Evolutionary conservation across 2,888 invertebrate species (phyloP).

Genomic region (Bimastos eiseni): DNA sequence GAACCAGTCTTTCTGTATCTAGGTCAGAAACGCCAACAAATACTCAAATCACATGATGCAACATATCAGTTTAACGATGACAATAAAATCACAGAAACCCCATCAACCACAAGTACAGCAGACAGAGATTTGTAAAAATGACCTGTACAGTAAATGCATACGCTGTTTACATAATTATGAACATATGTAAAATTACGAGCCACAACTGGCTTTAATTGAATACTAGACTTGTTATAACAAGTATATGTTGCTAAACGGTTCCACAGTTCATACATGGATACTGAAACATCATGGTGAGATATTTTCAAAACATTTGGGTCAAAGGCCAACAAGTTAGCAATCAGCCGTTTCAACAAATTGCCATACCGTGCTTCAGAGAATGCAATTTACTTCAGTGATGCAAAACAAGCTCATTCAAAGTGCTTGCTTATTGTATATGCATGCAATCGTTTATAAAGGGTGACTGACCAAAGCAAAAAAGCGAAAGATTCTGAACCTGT

Average conservation of each 20-base stretch:
- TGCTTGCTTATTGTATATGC: neutral
- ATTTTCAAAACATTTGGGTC: neutral
- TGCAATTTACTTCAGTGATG: too few species aligned
- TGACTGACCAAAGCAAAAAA: neutral
- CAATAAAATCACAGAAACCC: neutral
- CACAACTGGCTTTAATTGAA: neutral
- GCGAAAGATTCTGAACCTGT: slow-evolving; percentile 41
- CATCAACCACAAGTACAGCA: neutral
- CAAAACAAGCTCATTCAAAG: neutral
- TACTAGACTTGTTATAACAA: neutral
- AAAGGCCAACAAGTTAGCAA: neutral
- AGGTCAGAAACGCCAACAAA: slow-evolving; percentile 30
- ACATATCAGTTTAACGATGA: neutral
- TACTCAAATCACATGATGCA: neutral
- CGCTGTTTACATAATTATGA: neutral
- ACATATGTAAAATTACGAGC: neutral
- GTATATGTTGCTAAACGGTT: neutral
- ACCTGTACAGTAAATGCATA: neutral
- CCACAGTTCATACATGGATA: neutral
- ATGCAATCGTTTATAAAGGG: neutral
- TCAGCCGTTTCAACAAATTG: neutral
- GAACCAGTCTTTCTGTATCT: slow-evolving; percentile 61
- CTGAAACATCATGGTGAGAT: neutral
- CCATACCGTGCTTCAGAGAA: neutral
- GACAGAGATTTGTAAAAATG: neutral